Evolutionary conservation across 37 sponge, comb jelly and placozoan species (phyloP), one percentile per base, ranked within the genome.

Genomic region (Spongilla lacustris): DNA sequence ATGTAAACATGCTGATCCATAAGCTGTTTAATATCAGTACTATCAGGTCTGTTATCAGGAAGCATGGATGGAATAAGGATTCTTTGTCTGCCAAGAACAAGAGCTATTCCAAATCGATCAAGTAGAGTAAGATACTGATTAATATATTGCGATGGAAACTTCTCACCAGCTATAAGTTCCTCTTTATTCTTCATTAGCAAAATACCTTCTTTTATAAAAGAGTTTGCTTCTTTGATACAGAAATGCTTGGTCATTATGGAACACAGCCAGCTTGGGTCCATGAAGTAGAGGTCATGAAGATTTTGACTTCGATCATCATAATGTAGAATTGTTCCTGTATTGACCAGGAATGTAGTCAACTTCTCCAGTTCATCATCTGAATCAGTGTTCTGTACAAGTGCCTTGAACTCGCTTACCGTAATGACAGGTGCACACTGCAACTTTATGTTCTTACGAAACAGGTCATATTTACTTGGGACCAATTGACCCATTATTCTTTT

Each of bases 21-120:
- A 17, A 24, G 1, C 1, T 0, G 46, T 33, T 58, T 69, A 34
- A 66, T 36, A 9, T 80, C 70, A n/a, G 82, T 78, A 34, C 71
- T 72, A 0, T 67, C 78, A 17, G 90, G 87, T 2, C 77, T 41
- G 24, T 50, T 46, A 3, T 83, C 81, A 19, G 87, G 88, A 2
- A 93, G 78, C 94, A 93, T 87, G 14, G 94, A 93, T 2, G 94
- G 90, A 17, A 93, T 87, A 30, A 93, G 84, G 35, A 93, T 75
- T 1, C 36, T 34, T 9, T 21, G 33, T 11, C 35, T 77, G 74
- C 87, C 88, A 12, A 93, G 81, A 31, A 90, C 88, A 28, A 93
- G 74, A 32, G 94, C 94, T 68, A 93, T 83, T 46, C 87, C 94
- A 90, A 90, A 93, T 10, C 88, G 87, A 69, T 86, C 81, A 24